A percentile compares a stretch with the other conserved stretches of the same genome.
Conservation (phyloP, 2,113 vertebrate species). For the Cottus gobio region DNA sequence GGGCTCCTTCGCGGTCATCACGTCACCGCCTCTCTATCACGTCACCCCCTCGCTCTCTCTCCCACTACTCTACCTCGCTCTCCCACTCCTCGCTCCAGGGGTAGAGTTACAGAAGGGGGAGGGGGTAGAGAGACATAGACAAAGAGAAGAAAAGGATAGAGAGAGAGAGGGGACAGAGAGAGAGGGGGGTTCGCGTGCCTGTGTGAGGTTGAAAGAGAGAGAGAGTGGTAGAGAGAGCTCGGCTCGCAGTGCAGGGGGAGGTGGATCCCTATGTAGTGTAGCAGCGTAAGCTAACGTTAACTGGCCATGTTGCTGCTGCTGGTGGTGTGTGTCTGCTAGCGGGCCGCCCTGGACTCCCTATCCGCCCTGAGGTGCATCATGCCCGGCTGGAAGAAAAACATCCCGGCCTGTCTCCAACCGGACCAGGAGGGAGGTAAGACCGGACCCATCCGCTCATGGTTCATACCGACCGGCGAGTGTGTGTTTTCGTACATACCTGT, state of each 20-base stretch:
- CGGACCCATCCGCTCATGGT: slow-evolving; percentile 21
- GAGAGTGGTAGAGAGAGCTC: slow-evolving; percentile 49
- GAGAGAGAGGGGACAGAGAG: slow-evolving; percentile 32
- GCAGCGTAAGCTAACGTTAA: slow-evolving; percentile 74
- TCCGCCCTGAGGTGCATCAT: slow-evolving; percentile 85
- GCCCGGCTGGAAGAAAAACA: slow-evolving; percentile 98
- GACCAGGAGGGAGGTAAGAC: slow-evolving; percentile 89
- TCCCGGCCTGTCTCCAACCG: slow-evolving; percentile 95
- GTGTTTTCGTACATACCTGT: slow-evolving; percentile 18
- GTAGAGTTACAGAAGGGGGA: slow-evolving; percentile 58
- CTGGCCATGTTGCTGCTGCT: slow-evolving; percentile 77
- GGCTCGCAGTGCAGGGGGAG: slow-evolving; percentile 47
- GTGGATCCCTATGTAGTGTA: slow-evolving; percentile 53
- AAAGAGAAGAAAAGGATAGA: slow-evolving; percentile 33
- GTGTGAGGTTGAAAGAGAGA: slow-evolving; percentile 9
- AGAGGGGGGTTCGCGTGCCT: slow-evolving; percentile 46
- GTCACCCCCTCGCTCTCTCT: slow-evolving; percentile 12
- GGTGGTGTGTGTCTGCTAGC: slow-evolving; percentile 73
- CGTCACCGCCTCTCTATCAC: slow-evolving; percentile 32
- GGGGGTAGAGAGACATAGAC: slow-evolving; percentile 65
- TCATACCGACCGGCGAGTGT: slow-evolving; percentile 41
- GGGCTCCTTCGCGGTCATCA: no score
- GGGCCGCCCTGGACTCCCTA: slow-evolving; percentile 82
- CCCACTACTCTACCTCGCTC: slow-evolving; percentile 11
- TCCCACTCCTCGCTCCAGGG: slow-evolving; percentile 45